A percentile compares a stretch with the other conserved stretches of the same genome.
Evolutionary conservation across 2,113 vertebrate species (phyloP).

Genomic region (Gorsachius goisagi): DNA sequence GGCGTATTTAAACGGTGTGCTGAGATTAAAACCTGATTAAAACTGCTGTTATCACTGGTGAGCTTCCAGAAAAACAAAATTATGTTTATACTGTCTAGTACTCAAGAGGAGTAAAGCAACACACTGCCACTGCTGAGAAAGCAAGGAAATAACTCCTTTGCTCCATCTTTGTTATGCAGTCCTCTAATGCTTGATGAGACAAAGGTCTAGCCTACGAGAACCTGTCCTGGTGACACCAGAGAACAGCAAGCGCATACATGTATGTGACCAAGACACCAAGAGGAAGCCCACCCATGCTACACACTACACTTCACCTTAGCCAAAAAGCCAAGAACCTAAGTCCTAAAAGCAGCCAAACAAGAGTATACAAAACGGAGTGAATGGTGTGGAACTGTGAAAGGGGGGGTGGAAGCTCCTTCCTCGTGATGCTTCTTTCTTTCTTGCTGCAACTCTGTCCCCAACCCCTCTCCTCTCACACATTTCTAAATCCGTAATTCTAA

Average conservation of each 20-base stretch:
- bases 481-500: background rate
- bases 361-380: background rate
- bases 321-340: background rate
- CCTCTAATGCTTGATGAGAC: background rate
- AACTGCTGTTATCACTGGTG: background rate
- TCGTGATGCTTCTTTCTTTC: background rate
- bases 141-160: background rate
- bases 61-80: background rate
- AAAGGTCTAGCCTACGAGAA: background rate
- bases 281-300: background rate
- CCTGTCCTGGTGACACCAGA: background rate
- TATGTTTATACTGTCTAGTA: background rate
- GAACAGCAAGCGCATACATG: background rate
- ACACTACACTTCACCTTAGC: background rate
- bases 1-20: background rate
- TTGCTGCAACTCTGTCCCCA: background rate
- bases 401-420: background rate
- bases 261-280: rapidly evolving
- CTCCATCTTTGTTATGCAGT: background rate
- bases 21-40: background rate
- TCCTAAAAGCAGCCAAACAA: background rate
- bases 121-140: background rate
- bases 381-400: background rate
- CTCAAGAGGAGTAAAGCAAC: background rate
- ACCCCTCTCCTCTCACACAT: background rate